Conservation (phyloP, 2,797 vertebrate genomes). For the Enteromius unitaeniatus region DNA sequence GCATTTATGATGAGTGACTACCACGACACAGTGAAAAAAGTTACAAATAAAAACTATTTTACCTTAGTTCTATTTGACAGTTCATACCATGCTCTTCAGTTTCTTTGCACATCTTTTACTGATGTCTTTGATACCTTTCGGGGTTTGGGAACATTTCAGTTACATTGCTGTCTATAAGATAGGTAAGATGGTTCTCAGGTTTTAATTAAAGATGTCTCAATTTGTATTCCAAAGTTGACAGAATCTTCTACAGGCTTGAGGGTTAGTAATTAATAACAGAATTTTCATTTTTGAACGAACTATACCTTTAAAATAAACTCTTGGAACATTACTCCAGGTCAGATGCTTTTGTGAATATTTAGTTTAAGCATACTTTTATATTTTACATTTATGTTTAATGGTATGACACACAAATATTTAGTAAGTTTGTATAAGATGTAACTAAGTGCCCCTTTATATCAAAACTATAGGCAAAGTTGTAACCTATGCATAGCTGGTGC, state of each 20-base stretch:
- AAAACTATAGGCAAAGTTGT: not conserved
- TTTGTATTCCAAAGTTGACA: not conserved
- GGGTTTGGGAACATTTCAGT: too few species aligned
- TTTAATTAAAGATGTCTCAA: not conserved
- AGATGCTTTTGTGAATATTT: not conserved
- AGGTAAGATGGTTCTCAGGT: not conserved
- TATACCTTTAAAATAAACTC: too few species aligned
- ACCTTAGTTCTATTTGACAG: too few species aligned
- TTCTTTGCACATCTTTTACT: too few species aligned
- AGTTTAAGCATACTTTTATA: not conserved
- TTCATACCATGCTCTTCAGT: too few species aligned
- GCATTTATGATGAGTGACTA: too few species aligned
- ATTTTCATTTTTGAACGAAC: too few species aligned
- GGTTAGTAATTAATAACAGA: too few species aligned
- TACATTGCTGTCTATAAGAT: not conserved
- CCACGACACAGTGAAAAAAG: too few species aligned
- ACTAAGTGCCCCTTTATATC: not conserved
- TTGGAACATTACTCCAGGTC: not conserved
- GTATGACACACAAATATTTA: not conserved
- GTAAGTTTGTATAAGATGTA: not conserved
- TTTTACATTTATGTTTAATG: not conserved
- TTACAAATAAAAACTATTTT: too few species aligned
- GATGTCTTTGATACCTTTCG: too few species aligned
- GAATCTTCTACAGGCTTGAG: too few species aligned
- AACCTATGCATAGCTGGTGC: not conserved